Conservation (phyloP, 2,113 vertebrate species). For the Phaethornis superciliosus region DNA sequence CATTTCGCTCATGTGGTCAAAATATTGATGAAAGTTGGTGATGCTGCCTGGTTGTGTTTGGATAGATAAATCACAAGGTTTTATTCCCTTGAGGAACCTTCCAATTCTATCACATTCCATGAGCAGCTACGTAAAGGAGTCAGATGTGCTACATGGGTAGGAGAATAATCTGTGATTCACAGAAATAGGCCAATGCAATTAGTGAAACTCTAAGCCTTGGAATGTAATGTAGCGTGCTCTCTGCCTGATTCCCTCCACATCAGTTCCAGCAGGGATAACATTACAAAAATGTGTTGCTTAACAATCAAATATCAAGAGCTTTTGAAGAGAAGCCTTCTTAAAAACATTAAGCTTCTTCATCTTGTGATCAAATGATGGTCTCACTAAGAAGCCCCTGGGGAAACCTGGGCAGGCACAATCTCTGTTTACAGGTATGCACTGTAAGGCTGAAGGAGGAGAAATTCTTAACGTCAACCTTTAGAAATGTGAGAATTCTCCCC, state of each 20-base stretch:
- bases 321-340: background rate
- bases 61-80: background rate
- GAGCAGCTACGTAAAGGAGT: background rate
- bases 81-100: background rate
- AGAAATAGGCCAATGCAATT: conserved; percentile 38
- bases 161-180: conserved; percentile 20
- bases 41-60: background rate
- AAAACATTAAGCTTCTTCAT: background rate
- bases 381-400: rapidly evolving
- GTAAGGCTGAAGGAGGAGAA: background rate
- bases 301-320: background rate
- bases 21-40: background rate
- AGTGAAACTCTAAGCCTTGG: background rate
- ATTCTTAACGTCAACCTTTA: background rate
- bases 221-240: background rate
- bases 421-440: background rate
- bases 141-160: background rate
- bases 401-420: background rate
- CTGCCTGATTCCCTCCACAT: background rate
- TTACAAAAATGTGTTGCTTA: background rate
- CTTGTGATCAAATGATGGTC: background rate
- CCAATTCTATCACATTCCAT: background rate
- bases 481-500: background rate
- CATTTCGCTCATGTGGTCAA: background rate
- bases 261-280: background rate